Evolutionary conservation across 2,113 vertebrate species (phyloP).

Genomic region (Perca fluviatilis): DNA sequence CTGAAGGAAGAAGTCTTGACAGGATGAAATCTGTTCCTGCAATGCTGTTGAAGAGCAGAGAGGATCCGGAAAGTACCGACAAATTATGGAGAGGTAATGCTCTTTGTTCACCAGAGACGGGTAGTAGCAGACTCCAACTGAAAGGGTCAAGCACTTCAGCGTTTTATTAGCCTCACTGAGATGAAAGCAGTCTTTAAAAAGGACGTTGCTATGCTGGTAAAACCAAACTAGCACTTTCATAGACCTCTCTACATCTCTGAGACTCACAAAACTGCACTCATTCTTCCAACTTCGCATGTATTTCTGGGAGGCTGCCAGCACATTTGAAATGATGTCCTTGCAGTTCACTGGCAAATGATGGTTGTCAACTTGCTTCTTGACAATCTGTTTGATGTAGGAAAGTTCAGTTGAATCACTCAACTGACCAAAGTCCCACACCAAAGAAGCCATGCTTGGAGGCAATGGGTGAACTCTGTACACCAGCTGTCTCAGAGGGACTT

Average conservation of each 20-base stretch:
- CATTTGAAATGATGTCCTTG: constrained; percentile 67
- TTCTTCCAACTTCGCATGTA: constrained; percentile 80
- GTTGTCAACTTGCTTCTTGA: constrained; percentile 72
- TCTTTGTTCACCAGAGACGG: constrained; percentile 80
- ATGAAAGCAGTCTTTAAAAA: constrained; percentile 42
- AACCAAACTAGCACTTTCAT: constrained; percentile 85
- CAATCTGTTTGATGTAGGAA: constrained; percentile 85
- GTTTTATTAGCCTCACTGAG: constrained; percentile 29
- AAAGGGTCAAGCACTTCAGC: constrained; percentile 80
- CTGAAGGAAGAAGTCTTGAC: constrained; percentile 81
- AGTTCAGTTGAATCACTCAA: constrained; percentile 82
- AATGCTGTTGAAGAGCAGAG: constrained; percentile 54
- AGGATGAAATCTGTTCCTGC: constrained; percentile 74
- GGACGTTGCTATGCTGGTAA: constrained; percentile 68
- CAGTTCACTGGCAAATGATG: constrained; percentile 59
- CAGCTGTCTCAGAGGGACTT: constrained; percentile 85
- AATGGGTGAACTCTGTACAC: constrained; percentile 87
- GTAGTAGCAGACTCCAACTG: constrained; percentile 86
- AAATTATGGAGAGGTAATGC: constrained; percentile 74
- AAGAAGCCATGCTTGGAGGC: constrained; percentile 85
- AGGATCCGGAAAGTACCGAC: constrained; percentile 66
- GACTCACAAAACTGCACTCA: constrained; percentile 88
- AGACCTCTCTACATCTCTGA: constrained; percentile 86
- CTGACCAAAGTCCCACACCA: constrained; percentile 89
- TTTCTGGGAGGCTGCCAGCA: constrained; percentile 82